phyloP scores from a whole-genome alignment of 2,113 vertebrate genomes.

The Hydrochoerus hydrochaeris region DNA sequence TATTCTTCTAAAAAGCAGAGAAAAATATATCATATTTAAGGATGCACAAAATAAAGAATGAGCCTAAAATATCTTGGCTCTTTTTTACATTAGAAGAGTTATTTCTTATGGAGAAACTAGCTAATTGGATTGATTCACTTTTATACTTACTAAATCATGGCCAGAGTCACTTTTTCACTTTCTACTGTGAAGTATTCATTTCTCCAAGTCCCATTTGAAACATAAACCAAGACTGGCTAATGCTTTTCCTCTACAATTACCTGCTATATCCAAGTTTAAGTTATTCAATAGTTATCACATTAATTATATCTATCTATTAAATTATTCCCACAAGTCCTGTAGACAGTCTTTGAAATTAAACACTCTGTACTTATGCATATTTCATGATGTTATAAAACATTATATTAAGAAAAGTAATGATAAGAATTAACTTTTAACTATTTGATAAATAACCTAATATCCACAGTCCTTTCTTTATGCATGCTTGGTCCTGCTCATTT shows the following conservation, averaged over 20 bases:
- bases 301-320: conserved; percentile 60
- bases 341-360: conserved; percentile 54
- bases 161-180: not conserved
- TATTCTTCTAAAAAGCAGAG: not conserved
- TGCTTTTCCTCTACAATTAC: not conserved
- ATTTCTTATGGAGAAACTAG: not conserved
- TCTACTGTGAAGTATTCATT: not conserved
- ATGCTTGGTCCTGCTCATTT: conserved; percentile 43
- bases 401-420: conserved; percentile 62
- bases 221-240: not conserved
- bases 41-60: not conserved
- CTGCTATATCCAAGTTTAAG: conserved; percentile 44
- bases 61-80: not conserved
- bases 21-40: not conserved
- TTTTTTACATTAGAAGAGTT: conserved; percentile 8
- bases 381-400: conserved; percentile 44
- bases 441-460: conserved; percentile 55
- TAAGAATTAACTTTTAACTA: conserved; percentile 43
- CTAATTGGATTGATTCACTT: conserved; percentile 9
- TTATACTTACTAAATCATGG: not conserved
- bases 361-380: conserved; percentile 59
- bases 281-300: conserved; percentile 50
- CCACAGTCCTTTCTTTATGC: conserved; percentile 33
- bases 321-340: conserved; percentile 46
- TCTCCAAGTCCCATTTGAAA: conserved; percentile 40